Evolutionary conservation across 2,888 invertebrate genomes (phyloP), one percentile per base, ranked within the genome.

Genomic region (Allolobophora icterica): DNA sequence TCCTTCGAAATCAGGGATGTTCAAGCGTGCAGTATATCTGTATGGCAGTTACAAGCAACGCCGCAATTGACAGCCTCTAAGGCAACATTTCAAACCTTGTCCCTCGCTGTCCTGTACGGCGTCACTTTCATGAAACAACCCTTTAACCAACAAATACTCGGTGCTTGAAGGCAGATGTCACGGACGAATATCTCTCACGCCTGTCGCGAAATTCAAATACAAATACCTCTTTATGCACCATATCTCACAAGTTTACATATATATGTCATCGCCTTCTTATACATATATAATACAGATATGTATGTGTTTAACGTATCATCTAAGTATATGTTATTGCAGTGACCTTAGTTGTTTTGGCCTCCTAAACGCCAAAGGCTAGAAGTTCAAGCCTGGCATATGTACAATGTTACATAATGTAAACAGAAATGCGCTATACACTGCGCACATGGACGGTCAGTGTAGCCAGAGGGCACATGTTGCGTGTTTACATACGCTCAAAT

Each of bases 401-500:
- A 30, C n/a, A 71, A 71, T 71, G 71, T 71, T 71, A 71, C 71
- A 71, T n/a, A 71, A 71, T 71, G 71, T 71, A 5, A 71, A 71
- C n/a, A 71, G 71, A 71, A 3, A 52, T 21, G 52, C 52, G 19
- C 1, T 24, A 6, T 21, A 15, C 3, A 1, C 1, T 24, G 15
- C 19, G 52, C 52, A 24, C 21, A 17, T 52, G 52, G 52, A n/a
- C 71, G 71, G 71, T 71, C 71, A 71, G 8, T 11, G 71, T 42
- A 21, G 71, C 71, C 71, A n/a, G n/a, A n/a, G 71, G 71, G 71
- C 71, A n/a, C 30, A 71, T 3, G 11, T 71, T 71, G 71, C 71
- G n/a, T 71, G 71, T 71, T 71, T 71, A 71, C 71, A 71, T n/a
- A 71, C n/a, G 71, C n/a, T 71, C 71, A 71, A 71, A 71, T 71